A percentile compares a stretch with the other conserved stretches of the same genome.
Conservation (phyloP, 1,140 invertebrate species). For the Aphidius gifuensis region DNA sequence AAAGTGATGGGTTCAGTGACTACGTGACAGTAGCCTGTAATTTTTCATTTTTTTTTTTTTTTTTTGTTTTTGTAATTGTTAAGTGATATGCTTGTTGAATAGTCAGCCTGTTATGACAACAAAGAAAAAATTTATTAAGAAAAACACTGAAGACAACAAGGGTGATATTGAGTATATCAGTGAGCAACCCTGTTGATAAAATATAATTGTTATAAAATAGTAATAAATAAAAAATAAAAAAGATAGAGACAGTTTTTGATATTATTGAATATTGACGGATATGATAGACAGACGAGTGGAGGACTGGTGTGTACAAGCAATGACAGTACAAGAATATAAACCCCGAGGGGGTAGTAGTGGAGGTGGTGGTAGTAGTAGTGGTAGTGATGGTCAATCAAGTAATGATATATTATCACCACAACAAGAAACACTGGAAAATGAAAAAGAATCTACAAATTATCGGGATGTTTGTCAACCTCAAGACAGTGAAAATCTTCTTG, state of each 20-base stretch:
- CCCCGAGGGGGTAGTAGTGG: conserved; percentile 44
- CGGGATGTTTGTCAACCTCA: conserved; percentile 30
- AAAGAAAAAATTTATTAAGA: no score
- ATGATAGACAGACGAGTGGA: conserved; percentile 37
- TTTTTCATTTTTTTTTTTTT: no score
- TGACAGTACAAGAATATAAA: conserved; percentile 54
- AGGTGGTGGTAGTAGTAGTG: neutral
- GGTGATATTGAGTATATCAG: no score
- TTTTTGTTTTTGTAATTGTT: no score
- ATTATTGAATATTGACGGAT: neutral
- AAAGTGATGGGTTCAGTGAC: no score
- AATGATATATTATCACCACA: conserved; percentile 45
- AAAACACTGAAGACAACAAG: no score
- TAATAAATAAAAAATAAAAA: neutral
- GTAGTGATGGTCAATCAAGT: conserved; percentile 41
- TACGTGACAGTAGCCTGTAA: no score
- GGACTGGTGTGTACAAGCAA: conserved; percentile 38
- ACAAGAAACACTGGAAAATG: conserved; percentile 40
- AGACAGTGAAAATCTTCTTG: conserved; percentile 54
- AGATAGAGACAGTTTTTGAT: neutral
- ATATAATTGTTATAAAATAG: neutral
- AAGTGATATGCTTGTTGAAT: no score
- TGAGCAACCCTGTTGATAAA: no score
- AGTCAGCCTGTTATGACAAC: no score
- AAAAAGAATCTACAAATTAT: conserved; percentile 38